phyloP scores from a whole-genome alignment of 2,113 vertebrate genomes.

The Ceyx cyanopectus region DNA sequence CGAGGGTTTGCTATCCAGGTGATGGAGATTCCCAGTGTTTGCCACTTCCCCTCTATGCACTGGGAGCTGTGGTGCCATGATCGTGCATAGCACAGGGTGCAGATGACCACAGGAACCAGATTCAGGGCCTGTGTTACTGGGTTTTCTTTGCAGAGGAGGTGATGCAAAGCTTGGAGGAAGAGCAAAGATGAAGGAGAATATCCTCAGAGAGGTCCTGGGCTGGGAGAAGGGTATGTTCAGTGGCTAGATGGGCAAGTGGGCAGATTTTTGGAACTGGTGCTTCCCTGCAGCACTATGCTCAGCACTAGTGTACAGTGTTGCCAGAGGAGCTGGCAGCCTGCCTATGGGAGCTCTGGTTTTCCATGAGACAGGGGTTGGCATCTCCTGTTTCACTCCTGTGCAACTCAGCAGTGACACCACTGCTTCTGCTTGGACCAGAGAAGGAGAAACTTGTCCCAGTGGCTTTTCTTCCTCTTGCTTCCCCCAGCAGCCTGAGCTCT shows the following conservation, averaged over 20 bases:
- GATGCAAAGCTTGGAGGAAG: background rate
- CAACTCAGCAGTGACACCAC: rapidly evolving
- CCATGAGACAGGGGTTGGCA: background rate
- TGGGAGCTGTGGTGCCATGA: rapidly evolving
- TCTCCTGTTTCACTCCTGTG: background rate
- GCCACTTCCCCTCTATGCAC: rapidly evolving
- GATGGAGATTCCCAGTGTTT: conserved; percentile 3
- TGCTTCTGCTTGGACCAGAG: background rate
- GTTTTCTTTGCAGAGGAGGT: background rate
- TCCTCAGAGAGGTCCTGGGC: background rate
- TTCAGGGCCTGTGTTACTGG: background rate
- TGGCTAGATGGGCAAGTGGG: background rate
- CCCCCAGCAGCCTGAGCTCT: background rate
- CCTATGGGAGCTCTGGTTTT: background rate
- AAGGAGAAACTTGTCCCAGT: background rate
- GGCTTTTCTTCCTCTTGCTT: background rate
- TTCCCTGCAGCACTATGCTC: background rate
- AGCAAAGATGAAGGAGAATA: background rate
- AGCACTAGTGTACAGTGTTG: rapidly evolving
- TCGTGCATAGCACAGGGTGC: rapidly evolving
- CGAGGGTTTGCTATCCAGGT: background rate
- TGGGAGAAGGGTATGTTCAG: background rate
- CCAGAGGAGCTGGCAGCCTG: background rate
- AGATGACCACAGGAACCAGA: background rate
- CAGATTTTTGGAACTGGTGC: background rate